These are phyloP conservation scores for Nyctibius bracteatus DNA, from an alignment of 2,113 vertebrate genomes.

Conservation along the genomic window DNA sequence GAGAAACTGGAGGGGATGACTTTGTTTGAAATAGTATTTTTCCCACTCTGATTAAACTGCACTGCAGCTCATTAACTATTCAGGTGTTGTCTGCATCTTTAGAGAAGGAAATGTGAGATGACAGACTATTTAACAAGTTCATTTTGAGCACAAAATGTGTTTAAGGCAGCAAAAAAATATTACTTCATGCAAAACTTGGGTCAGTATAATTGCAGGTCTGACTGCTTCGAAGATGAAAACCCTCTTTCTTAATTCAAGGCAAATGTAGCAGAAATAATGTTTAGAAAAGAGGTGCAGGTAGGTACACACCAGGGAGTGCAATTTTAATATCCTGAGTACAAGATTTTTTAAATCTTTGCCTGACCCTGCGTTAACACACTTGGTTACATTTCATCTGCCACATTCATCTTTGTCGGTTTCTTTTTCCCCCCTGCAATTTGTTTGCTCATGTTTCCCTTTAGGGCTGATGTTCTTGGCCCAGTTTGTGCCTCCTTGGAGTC, in stretches of 20 bases:
- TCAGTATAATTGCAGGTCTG: slow-evolving; percentile 54
- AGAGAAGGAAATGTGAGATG: slow-evolving; percentile 25
- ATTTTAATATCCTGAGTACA: slow-evolving; percentile 55
- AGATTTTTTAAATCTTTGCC: slow-evolving; percentile 25
- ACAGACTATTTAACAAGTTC: slow-evolving; percentile 60
- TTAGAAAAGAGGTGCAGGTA: slow-evolving; percentile 48
- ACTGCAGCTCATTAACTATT: slow-evolving; percentile 61
- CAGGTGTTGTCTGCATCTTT: slow-evolving; percentile 55
- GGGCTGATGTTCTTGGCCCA: not conserved
- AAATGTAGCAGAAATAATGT: slow-evolving; percentile 67
- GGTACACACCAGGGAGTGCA: slow-evolving; percentile 43
- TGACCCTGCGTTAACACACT: not conserved
- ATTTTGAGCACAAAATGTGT: slow-evolving; percentile 57
- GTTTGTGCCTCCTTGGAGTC: accelerated
- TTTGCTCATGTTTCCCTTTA: not conserved
- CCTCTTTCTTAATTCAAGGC: slow-evolving; percentile 55
- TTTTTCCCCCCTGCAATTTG: not conserved
- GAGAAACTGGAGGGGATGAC: not conserved
- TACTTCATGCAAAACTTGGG: slow-evolving; percentile 59
- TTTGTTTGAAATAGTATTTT: slow-evolving; percentile 8
- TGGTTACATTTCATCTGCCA: slow-evolving; percentile 23
- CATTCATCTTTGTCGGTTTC: not conserved
- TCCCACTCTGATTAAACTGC: slow-evolving; percentile 28
- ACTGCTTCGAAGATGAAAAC: slow-evolving; percentile 58
- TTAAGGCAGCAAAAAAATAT: slow-evolving; percentile 60